phyloP scores from a whole-genome alignment of 2,888 invertebrate genomes.

The Sussaba pulchella region DNA sequence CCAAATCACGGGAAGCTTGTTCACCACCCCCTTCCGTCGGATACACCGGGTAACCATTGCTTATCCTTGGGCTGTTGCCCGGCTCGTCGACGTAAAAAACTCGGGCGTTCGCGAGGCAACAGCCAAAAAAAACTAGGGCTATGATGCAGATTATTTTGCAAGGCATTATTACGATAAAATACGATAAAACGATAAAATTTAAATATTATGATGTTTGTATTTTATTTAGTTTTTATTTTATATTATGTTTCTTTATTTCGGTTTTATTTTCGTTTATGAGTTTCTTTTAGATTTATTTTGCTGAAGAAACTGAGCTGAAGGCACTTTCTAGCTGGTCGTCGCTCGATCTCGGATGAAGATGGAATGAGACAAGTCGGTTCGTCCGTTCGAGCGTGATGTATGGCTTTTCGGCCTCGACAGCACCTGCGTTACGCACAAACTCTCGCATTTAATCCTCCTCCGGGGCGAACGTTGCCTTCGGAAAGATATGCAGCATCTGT shows the following conservation, averaged over 20 bases:
- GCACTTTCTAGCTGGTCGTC: neutral
- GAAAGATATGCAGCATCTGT: neutral
- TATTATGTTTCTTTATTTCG: conserved; percentile 5
- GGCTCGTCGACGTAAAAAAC: conserved; percentile 63
- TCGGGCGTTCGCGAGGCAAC: conserved; percentile 55
- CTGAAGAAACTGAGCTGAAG: neutral
- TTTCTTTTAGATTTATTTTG: no score
- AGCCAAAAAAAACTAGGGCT: conserved; percentile 64
- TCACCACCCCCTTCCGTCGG: conserved; percentile 65
- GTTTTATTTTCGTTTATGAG: no score
- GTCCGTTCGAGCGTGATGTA: neutral
- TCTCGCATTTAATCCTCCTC: conserved; percentile 47
- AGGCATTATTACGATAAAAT: conserved; percentile 61
- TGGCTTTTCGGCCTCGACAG: neutral
- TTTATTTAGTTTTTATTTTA: neutral
- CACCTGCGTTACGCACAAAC: conserved; percentile 16
- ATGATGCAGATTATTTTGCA: conserved; percentile 63
- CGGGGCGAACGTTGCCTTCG: no score
- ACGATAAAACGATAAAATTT: neutral
- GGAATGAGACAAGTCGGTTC: conserved; percentile 18
- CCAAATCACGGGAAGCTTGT: conserved; percentile 78
- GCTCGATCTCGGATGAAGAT: conserved; percentile 11
- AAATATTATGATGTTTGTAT: neutral
- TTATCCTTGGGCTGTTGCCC: conserved; percentile 53
- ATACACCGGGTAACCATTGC: conserved; percentile 66